These are phyloP conservation scores for Drosophila parabipectinata DNA, from an alignment of 1,140 invertebrate species.

Conservation along the genomic window DNA sequence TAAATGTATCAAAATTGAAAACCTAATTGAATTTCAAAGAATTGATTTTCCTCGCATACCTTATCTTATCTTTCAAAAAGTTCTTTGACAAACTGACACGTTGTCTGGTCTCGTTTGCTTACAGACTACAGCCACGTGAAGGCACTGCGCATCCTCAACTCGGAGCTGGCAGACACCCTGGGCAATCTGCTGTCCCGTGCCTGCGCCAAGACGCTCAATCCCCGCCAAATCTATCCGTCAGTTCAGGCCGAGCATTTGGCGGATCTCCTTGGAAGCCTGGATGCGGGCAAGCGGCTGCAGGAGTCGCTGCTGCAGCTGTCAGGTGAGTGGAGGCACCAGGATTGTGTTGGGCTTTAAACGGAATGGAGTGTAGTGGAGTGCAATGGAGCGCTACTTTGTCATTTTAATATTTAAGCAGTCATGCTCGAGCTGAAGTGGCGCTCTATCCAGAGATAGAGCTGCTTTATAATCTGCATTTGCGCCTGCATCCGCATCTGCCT, in stretches of 20 bases:
- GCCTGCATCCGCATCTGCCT: slow-evolving; percentile 30
- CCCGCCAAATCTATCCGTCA: slow-evolving; percentile 89
- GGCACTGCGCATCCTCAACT: slow-evolving; percentile 91
- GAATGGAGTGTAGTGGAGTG: slow-evolving; percentile 19
- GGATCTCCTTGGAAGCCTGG: slow-evolving; percentile 82
- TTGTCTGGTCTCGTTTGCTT: slow-evolving; percentile 31
- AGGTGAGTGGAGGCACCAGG: slow-evolving; percentile 83
- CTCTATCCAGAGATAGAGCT: slow-evolving; percentile 24
- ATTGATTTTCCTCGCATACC: neutral
- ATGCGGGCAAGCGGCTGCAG: slow-evolving; percentile 85
- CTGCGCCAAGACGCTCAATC: slow-evolving; percentile 91
- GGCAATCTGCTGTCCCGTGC: slow-evolving; percentile 95
- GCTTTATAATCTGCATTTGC: slow-evolving; percentile 50
- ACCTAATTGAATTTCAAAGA: neutral
- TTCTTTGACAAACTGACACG: slow-evolving; percentile 14
- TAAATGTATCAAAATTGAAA: neutral
- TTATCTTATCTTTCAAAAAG: neutral
- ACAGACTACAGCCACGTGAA: slow-evolving; percentile 94
- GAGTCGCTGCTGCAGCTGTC: slow-evolving; percentile 86
- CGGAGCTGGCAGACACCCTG: slow-evolving; percentile 95
- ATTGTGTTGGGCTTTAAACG: neutral
- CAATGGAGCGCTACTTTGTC: slow-evolving; percentile 39
- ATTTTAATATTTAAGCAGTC: slow-evolving; percentile 74
- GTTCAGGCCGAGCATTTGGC: slow-evolving; percentile 85
- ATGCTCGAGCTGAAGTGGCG: slow-evolving; percentile 45